Conservation (phyloP, 2,888 invertebrate species). For the Agrilus mali region DNA sequence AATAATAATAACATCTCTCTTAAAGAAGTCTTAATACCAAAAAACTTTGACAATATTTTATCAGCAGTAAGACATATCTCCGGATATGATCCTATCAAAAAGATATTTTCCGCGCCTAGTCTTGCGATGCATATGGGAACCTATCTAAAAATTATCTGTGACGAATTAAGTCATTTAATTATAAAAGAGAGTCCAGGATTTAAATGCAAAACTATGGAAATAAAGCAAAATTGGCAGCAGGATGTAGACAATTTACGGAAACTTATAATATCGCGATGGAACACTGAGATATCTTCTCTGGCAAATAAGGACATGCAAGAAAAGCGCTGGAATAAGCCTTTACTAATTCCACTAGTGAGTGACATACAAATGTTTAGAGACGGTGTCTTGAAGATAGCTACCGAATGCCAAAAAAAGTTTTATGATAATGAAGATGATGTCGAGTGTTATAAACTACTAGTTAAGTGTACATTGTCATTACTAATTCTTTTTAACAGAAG, state of each 20-base stretch:
- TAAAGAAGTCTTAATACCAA: too few relatives aligned
- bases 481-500: slow-evolving; percentile 12
- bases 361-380: slow-evolving; percentile 11
- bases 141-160: slow-evolving; percentile 12
- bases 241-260: slow-evolving; percentile 2
- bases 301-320: slow-evolving; percentile 12
- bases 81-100: too few relatives aligned
- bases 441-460: slow-evolving; percentile 8
- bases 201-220: slow-evolving; percentile 7
- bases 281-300: slow-evolving; percentile 1
- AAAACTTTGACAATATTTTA: too few relatives aligned
- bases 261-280: slow-evolving; percentile 2
- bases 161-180: slow-evolving; percentile 13
- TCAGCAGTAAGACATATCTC: too few relatives aligned
- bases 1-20: too few relatives aligned
- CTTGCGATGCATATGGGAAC: too few relatives aligned
- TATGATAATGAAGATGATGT: background rate
- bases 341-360: slow-evolving; percentile 9
- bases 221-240: background rate
- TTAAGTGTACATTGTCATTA: slow-evolving; percentile 7
- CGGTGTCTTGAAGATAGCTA: slow-evolving; percentile 3
- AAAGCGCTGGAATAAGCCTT: slow-evolving; percentile 12
- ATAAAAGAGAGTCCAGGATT: slow-evolving; percentile 13
- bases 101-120: too few relatives aligned
- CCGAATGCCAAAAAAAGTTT: slow-evolving; percentile 7